These are phyloP conservation scores for Prionchulus punctatus DNA, from an alignment of 2,888 invertebrate species.

Conservation along the genomic window DNA sequence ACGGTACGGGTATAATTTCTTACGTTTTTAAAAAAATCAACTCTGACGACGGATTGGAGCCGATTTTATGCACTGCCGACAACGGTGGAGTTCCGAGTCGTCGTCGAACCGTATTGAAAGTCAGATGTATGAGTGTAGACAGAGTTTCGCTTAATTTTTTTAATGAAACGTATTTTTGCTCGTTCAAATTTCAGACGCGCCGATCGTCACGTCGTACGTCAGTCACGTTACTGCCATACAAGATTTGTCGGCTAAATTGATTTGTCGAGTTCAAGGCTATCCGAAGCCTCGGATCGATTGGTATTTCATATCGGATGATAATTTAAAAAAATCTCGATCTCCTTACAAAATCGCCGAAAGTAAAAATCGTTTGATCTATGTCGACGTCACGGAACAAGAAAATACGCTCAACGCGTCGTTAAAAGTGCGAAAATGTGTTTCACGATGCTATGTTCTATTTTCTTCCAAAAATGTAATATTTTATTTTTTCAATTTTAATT, in stretches of 20 bases:
- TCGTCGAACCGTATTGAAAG: not conserved
- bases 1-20: not conserved
- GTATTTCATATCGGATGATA: not conserved
- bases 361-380: not conserved
- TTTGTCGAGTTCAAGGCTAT: constrained; percentile 2
- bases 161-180: too few species aligned
- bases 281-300: constrained; percentile 5
- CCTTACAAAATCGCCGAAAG: not conserved
- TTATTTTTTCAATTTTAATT: too few species aligned
- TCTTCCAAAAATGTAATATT: too few species aligned
- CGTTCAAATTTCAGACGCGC: constrained; percentile 6
- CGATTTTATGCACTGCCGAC: constrained; percentile 5
- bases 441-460: too few species aligned
- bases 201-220: not conserved
- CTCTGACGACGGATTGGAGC: not conserved
- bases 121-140: not conserved
- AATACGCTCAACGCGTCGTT: constrained; percentile 1
- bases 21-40: not conserved
- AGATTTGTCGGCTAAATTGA: not conserved
- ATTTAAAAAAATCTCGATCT: not conserved
- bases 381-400: not conserved
- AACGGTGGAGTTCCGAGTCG: not conserved
- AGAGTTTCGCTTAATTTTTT: too few species aligned
- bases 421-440: not conserved
- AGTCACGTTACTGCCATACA: not conserved